These are phyloP conservation scores for Phrynocephalus vlangalii DNA, from an alignment of 2,797 vertebrate genomes.

Conservation along the genomic window DNA sequence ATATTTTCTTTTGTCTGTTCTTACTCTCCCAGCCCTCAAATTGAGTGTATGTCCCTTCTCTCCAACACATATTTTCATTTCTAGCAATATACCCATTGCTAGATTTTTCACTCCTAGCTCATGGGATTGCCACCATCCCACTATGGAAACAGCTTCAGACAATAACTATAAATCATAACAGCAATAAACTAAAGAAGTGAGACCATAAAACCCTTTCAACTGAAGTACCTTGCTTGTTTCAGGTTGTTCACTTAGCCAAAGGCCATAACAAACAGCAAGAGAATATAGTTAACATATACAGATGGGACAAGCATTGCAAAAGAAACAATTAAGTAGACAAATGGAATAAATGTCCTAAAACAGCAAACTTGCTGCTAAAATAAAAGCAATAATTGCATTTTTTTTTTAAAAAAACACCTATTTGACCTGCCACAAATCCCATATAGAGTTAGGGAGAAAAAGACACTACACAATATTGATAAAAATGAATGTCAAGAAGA, in stretches of 20 bases:
- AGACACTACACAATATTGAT: neutral
- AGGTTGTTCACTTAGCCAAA: conserved; percentile 16
- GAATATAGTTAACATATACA: neutral
- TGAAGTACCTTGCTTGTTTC: neutral
- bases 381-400: neutral
- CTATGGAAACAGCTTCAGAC: neutral
- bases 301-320: conserved; percentile 9
- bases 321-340: neutral
- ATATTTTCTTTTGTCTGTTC: no score
- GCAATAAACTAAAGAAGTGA: neutral
- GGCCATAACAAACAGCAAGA: conserved; percentile 4
- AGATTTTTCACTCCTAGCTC: neutral
- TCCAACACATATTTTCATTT: neutral
- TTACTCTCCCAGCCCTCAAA: no score
- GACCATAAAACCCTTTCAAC: neutral
- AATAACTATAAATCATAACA: conserved; percentile 2
- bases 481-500: neutral
- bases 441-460: neutral
- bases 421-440: neutral
- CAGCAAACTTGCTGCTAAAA: neutral
- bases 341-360: neutral
- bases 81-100: neutral
- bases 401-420: neutral
- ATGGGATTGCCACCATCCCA: neutral
- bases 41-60: neutral